Percentiles rank a stretch among this genome's conserved stretches.
Evolutionary conservation across 2,797 vertebrate genomes (phyloP).

Genomic region (Paedocypris micromegethes): DNA sequence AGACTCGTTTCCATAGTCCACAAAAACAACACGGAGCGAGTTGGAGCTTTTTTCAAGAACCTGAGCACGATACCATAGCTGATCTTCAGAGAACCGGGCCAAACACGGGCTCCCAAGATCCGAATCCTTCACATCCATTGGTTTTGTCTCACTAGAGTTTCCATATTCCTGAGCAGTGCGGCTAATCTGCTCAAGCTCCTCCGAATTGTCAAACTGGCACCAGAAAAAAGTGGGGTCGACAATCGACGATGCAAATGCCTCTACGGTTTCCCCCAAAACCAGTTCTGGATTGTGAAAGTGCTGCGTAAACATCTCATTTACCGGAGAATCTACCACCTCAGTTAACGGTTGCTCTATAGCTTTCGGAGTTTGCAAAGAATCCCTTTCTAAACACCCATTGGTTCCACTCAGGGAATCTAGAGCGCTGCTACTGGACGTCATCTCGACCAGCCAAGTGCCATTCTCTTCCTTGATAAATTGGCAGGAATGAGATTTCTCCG

Average conservation of each 20-base stretch:
- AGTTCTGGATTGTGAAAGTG: slow-evolving; percentile 53
- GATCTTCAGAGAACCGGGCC: slow-evolving; percentile 69
- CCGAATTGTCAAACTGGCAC: slow-evolving; percentile 70
- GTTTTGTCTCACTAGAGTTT: slow-evolving; percentile 38
- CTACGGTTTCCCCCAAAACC: slow-evolving; percentile 53
- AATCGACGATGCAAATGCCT: slow-evolving; percentile 68
- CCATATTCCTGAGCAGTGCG: slow-evolving; percentile 62
- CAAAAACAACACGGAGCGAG: slow-evolving; percentile 61
- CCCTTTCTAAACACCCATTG: slow-evolving; percentile 4
- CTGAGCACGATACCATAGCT: slow-evolving; percentile 75
- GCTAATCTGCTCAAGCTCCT: slow-evolving; percentile 63
- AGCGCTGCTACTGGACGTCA: slow-evolving; percentile 42
- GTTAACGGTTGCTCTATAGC: not conserved
- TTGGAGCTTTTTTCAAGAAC: slow-evolving; percentile 53
- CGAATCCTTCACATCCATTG: slow-evolving; percentile 46
- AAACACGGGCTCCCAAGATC: slow-evolving; percentile 69
- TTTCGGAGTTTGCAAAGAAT: not conserved
- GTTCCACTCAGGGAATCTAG: slow-evolving; percentile 5
- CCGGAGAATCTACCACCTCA: not conserved
- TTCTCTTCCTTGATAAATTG: slow-evolving; percentile 65
- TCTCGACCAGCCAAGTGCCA: slow-evolving; percentile 68
- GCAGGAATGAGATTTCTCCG: slow-evolving; percentile 55
- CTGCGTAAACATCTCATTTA: not conserved
- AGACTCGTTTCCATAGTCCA: slow-evolving; percentile 82
- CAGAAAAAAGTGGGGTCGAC: slow-evolving; percentile 81